phyloP scores from a whole-genome alignment of 2,888 invertebrate species.

The Macaria liturata region DNA sequence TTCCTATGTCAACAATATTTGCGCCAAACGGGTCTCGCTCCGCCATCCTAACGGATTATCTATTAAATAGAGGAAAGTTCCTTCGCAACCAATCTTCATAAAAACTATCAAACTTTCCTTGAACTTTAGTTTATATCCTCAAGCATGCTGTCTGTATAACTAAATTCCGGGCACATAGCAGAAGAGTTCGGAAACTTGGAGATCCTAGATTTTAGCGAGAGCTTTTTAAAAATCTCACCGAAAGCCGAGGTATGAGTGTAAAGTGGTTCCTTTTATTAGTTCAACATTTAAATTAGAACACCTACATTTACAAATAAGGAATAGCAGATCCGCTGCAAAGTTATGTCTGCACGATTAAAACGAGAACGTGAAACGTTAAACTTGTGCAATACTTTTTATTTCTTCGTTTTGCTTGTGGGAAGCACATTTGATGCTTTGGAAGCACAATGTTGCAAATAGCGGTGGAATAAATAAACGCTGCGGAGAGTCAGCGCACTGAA shows the following conservation, averaged over 20 bases:
- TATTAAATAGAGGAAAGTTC: slow-evolving; percentile 33
- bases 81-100: slow-evolving; percentile 45
- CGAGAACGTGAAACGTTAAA: slow-evolving; percentile 22
- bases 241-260: too few species aligned
- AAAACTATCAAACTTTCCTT: slow-evolving; percentile 41
- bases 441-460: slow-evolving; percentile 27
- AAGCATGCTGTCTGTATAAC: slow-evolving; percentile 25
- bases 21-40: slow-evolving; percentile 21
- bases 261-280: too few species aligned
- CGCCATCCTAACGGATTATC: slow-evolving; percentile 28
- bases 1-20: slow-evolving; percentile 23
- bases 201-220: too few species aligned
- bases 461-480: slow-evolving; percentile 28
- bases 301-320: too few species aligned
- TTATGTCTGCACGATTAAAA: slow-evolving; percentile 9
- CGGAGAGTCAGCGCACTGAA: slow-evolving; percentile 24
- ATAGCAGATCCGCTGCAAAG: too few species aligned
- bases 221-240: too few species aligned
- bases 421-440: slow-evolving; percentile 23
- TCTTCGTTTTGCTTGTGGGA: slow-evolving; percentile 20
- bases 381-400: slow-evolving; percentile 25
- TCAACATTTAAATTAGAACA: too few species aligned
- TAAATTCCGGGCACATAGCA: background rate
- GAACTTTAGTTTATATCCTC: slow-evolving; percentile 42
- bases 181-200: too few species aligned